Conservation (phyloP, 2,888 invertebrate species). For the Stenchaetothrips biformis region DNA sequence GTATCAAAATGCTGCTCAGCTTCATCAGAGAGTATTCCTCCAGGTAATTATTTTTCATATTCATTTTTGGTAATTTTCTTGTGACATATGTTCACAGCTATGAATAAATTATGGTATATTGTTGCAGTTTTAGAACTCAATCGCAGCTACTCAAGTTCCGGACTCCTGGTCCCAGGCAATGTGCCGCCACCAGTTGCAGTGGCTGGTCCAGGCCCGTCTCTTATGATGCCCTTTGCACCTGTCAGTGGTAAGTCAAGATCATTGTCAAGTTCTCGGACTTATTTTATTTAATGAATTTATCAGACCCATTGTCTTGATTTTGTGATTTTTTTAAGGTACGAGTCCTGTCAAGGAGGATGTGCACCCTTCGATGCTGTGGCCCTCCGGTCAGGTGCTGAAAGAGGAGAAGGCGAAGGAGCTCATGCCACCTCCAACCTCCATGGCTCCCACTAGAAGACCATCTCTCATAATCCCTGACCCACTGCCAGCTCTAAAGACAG, state of each 20-base stretch:
- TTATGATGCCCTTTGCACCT: constrained; percentile 3
- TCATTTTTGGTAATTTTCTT: too few species aligned
- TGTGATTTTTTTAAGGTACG: neutral
- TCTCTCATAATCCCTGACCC: neutral
- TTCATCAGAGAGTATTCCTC: constrained; percentile 3
- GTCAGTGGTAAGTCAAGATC: neutral
- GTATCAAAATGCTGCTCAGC: neutral
- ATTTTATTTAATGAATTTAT: neutral
- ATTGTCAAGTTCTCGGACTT: neutral
- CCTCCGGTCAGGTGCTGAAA: neutral
- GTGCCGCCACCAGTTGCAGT: neutral
- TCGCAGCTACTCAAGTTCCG: neutral
- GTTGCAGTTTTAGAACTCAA: neutral
- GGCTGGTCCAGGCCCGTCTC: neutral
- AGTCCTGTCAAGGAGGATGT: neutral
- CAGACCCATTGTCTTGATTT: too few species aligned
- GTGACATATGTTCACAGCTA: neutral
- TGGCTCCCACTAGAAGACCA: neutral
- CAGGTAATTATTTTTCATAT: neutral
- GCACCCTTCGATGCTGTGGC: neutral
- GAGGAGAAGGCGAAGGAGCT: neutral
- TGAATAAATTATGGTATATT: neutral
- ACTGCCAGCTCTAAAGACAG: neutral
- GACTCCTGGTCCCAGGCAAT: neutral
- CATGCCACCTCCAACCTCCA: neutral